Evolutionary conservation across 2,888 invertebrate species (phyloP).

Genomic region (Drosophila colorata): DNA sequence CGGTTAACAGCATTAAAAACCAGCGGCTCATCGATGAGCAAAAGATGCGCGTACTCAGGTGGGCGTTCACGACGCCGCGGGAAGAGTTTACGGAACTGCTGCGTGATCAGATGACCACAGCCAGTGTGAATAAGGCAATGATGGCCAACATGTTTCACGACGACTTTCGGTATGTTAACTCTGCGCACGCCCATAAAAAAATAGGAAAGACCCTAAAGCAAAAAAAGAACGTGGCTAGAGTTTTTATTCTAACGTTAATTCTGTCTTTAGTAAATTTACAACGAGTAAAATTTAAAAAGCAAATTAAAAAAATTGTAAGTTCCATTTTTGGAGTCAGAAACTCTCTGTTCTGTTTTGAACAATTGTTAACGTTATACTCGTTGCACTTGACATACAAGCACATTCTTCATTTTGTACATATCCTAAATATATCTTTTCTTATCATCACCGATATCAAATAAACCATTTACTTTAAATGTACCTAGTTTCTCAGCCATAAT

Average conservation of each 20-base stretch:
- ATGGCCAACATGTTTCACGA: slow-evolving; percentile 97
- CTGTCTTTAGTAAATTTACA: background rate
- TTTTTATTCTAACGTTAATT: background rate
- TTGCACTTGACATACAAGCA: background rate
- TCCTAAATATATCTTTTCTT: too few relatives aligned
- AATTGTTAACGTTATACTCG: background rate
- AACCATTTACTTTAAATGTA: too few relatives aligned
- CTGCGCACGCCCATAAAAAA: background rate
- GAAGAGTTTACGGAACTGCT: slow-evolving; percentile 97
- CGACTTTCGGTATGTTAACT: slow-evolving; percentile 90
- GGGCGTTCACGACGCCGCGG: slow-evolving; percentile 97
- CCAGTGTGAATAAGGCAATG: slow-evolving; percentile 94
- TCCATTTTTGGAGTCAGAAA: background rate
- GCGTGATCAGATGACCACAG: slow-evolving; percentile 94
- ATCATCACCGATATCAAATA: too few relatives aligned
- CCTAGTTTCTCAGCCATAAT: too few relatives aligned
- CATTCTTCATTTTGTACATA: background rate
- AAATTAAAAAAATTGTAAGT: background rate
- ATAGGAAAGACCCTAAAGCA: background rate
- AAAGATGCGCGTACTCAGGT: slow-evolving; percentile 95
- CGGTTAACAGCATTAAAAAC: slow-evolving; percentile 94
- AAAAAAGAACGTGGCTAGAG: background rate
- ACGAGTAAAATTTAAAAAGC: too few relatives aligned
- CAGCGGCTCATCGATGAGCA: slow-evolving; percentile 97
- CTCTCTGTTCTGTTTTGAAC: background rate